Conservation (phyloP, 2,797 vertebrate genomes). For the Potorous gilbertii region DNA sequence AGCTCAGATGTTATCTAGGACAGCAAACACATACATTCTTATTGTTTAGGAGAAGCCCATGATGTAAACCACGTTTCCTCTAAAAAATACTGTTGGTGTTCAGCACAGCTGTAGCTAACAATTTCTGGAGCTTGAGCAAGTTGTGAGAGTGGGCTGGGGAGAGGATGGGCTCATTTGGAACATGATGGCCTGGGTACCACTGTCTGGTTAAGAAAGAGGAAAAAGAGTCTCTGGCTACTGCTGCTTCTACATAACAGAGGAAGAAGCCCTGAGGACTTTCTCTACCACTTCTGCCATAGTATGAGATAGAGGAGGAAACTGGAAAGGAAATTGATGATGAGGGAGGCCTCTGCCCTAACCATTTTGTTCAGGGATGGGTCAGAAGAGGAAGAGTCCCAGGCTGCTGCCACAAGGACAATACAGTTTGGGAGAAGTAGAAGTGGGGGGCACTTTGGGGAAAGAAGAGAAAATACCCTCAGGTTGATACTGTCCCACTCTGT, state of each 20-base stretch:
- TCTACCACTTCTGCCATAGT: background rate
- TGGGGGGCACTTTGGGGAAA: background rate
- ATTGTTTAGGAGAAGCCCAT: background rate
- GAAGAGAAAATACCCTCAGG: background rate
- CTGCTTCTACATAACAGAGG: background rate
- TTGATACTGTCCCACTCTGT: background rate
- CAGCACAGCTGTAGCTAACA: background rate
- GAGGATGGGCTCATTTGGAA: background rate
- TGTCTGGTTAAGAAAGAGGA: background rate
- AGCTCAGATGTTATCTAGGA: slow-evolving; percentile 11
- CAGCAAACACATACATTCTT: background rate
- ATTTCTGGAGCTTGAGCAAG: background rate
- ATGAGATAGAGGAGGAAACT: background rate
- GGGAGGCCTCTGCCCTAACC: background rate
- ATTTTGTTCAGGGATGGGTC: background rate
- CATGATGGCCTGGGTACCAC: background rate
- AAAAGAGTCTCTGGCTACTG: background rate
- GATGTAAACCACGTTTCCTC: background rate
- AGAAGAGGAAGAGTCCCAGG: background rate
- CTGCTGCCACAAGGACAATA: background rate
- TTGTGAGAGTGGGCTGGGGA: background rate
- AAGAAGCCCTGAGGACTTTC: background rate
- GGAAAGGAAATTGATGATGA: background rate
- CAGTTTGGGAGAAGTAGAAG: background rate
- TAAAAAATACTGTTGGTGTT: background rate